These are phyloP conservation scores for Poeciliopsis turrubarensis DNA, from an alignment of 2,113 vertebrate genomes.

Conservation along the genomic window DNA sequence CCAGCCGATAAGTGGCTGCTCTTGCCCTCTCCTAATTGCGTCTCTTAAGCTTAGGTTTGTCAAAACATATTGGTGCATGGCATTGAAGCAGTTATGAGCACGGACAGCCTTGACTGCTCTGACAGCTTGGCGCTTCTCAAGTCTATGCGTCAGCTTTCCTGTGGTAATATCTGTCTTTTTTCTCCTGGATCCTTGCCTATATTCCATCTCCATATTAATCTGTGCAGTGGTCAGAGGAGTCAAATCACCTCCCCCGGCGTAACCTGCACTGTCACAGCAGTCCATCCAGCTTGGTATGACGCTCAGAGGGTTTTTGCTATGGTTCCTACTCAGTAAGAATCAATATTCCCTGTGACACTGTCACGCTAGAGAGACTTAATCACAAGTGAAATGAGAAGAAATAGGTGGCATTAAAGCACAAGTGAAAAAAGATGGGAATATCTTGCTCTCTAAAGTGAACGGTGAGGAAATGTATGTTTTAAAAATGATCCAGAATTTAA, in stretches of 20 bases:
- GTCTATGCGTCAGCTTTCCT: conserved; percentile 45
- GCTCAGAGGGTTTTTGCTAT: conserved; percentile 4
- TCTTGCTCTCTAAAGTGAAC: conserved; percentile 18
- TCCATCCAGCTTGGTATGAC: conserved; percentile 12
- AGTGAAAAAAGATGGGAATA: conserved; percentile 19
- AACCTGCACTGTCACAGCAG: conserved; percentile 20
- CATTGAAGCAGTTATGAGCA: conserved; percentile 46
- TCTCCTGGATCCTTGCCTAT: conserved; percentile 33
- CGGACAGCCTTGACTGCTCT: conserved; percentile 56
- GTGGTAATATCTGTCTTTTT: conserved; percentile 26
- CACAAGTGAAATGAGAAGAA: conserved; percentile 25
- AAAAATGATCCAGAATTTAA: conserved; percentile 24
- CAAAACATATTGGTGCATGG: conserved; percentile 60
- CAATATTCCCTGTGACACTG: conserved; percentile 24
- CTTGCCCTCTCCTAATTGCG: conserved; percentile 62
- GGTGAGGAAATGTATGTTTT: conserved; percentile 10
- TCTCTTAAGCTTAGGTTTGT: conserved; percentile 70
- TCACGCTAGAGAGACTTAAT: conserved; percentile 17
- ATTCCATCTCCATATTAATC: conserved; percentile 38
- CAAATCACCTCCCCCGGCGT: conserved; percentile 11
- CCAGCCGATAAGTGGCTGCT: conserved; percentile 50
- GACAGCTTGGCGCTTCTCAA: conserved; percentile 57
- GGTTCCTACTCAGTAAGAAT: conserved; percentile 13
- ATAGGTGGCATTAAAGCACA: conserved; percentile 16
- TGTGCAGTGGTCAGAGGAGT: conserved; percentile 23